Base-by-base conservation (phyloP, 2,888 invertebrate genomes). In the Ochropleura leucogaster region DNA sequence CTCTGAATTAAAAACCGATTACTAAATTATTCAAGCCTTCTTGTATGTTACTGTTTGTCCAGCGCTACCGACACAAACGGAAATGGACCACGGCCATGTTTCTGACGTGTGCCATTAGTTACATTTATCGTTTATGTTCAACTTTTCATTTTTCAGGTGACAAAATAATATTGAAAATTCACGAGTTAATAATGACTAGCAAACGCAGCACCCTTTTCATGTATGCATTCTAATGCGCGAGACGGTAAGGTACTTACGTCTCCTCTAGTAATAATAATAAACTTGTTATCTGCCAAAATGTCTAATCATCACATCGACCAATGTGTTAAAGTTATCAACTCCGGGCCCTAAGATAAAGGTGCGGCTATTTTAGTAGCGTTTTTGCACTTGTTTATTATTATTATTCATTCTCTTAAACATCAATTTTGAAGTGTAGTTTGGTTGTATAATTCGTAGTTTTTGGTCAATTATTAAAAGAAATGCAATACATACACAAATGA, bases 1-100 rank as follows among this genome's bases (percentile, higher is more conserved):
- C 7, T n/a, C 42, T 8, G 30, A 20, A 63, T 74, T 59, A 59
- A 12, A 74, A 57, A 30, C 0, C 63, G 18, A 74, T 64, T 16
- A 64, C 9, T 74, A 16, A 74, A 74, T 64, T 64, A 57, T 74
- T 44, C 30, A 64, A 18, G 12, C 47, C 42, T 42, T 14, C 14
- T 10, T 51, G 14, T 18, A 20, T 20, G 5, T 0, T 12, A 55
- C 8, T 49, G 30, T 74, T 57, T 74, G n/a, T 16, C 5, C n/a
- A 30, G 42, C 42, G 7, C 30, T 73, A 46, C 9, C 8, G 30
- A 20, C 10, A 42, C 18, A 49, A 9, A 60, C 44, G 46, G n/a
- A 51, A 59, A 30, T 18, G 40, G 40, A 55, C 8, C 40, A 9
- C 6, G 40, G 12, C 10, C 18, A 42, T 60, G 60, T 60, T 40